Conservation (phyloP, 2,797 vertebrate species). For the Triplophysa bombifrons region DNA sequence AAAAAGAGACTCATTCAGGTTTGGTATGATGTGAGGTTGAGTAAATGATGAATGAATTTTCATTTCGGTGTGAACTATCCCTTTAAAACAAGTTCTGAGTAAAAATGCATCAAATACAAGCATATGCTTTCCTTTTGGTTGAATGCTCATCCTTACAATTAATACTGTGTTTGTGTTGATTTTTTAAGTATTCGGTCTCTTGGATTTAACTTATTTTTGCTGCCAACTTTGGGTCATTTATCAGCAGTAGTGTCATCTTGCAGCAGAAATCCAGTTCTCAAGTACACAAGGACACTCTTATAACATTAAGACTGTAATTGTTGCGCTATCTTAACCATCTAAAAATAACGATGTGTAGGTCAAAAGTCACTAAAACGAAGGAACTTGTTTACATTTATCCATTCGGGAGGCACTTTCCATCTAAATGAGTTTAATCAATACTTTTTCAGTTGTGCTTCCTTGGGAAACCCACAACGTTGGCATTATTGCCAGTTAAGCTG, state of each 20-base stretch:
- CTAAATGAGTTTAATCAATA: no score
- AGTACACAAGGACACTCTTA: background rate
- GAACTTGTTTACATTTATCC: background rate
- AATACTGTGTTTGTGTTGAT: background rate
- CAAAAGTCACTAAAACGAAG: background rate
- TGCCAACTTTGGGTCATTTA: background rate
- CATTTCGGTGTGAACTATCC: no score
- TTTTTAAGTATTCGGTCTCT: background rate
- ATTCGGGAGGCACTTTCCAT: no score
- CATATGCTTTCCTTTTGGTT: background rate
- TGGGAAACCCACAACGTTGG: background rate
- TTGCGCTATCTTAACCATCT: constrained; percentile 7
- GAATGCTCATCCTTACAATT: background rate
- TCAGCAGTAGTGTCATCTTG: background rate
- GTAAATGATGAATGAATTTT: background rate
- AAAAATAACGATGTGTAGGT: constrained; percentile 5
- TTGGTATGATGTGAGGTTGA: background rate
- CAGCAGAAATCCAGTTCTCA: background rate
- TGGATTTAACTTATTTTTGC: background rate
- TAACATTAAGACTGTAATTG: background rate
- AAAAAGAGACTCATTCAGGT: no score
- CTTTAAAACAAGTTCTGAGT: no score
- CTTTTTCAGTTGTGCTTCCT: background rate
- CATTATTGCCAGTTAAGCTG: background rate
- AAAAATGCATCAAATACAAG: background rate